Evolutionary conservation across 2,888 invertebrate genomes (phyloP), one percentile per base, ranked within the genome.

Genomic region (Pollenia griseotomentosa): DNA sequence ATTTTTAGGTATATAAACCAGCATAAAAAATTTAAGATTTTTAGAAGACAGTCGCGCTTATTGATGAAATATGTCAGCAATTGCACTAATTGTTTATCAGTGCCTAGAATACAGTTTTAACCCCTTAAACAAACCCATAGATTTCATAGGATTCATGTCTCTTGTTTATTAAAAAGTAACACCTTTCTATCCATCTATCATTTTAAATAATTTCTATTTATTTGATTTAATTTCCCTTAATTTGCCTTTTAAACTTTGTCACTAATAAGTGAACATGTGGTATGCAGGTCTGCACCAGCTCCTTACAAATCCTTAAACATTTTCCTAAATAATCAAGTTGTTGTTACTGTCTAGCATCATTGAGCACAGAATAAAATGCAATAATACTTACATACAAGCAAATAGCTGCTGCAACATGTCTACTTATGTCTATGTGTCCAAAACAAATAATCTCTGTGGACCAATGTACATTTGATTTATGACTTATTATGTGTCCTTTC

Each of bases 401-500:
- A 10, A 59, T 23, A 61, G 14, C 63, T 23, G 23, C 77, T 16
- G 19, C 44, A 59, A 74, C 14, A 70, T 70, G 57, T 44, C 48
- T 4, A n/a, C 51, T 14, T 23, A 75, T 83, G 86, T 86, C 80
- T 79, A 65, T 73, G 53, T 84, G 61, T 79, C 78, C 16, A 65
- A 61, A 75, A 75, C 65, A 77, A 75, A 78, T 74, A 85, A 51
- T 75, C 91, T 89, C 89, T 88, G 89, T 89, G 90, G 91, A 90
- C 88, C 23, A 68, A 91, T 90, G 90, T 90, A 91, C 91, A 91
- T 91, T 92, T 92, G 92, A 92, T 92, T 92, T 92, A 92, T 92
- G 92, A 91, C 92, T 92, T 92, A 91, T 92, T 91, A 91, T 92
- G 91, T 91, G 90, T 91, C 91, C 91, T 91, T 90, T 90, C 92